phyloP scores from a whole-genome alignment of 2,113 vertebrate genomes.

The Parus major region DNA sequence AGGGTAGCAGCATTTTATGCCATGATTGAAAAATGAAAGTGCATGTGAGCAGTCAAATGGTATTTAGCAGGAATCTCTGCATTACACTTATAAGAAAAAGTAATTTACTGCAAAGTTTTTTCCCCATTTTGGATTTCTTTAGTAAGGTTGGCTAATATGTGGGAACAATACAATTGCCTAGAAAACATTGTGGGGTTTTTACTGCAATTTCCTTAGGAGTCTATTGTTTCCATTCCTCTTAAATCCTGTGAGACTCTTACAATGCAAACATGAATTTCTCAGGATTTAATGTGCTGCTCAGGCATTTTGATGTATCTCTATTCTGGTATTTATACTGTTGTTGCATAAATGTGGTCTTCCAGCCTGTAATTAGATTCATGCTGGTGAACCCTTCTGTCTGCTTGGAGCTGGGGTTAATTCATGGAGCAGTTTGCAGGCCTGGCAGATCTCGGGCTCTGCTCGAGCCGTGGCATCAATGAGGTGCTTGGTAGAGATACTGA shows the following conservation, averaged over 20 bases:
- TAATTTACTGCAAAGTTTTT: neutral
- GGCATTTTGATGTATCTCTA: neutral
- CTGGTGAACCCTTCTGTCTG: constrained; percentile 32
- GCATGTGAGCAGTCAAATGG: neutral
- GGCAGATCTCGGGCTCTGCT: neutral
- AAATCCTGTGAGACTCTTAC: neutral
- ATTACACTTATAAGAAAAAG: neutral
- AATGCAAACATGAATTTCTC: neutral
- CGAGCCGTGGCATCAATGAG: neutral
- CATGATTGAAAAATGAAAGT: neutral
- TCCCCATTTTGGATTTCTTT: neutral
- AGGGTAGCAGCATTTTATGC: neutral
- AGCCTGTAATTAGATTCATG: constrained; percentile 8
- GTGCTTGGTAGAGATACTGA: neutral
- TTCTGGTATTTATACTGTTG: neutral
- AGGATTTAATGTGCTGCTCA: neutral
- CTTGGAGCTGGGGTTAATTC: constrained; percentile 28
- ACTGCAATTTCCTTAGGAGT: neutral
- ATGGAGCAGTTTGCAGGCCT: neutral
- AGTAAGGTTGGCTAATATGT: neutral
- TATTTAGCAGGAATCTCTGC: neutral
- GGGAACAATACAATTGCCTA: neutral
- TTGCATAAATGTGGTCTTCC: neutral
- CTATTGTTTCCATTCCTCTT: neutral
- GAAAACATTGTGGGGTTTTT: neutral